These are phyloP conservation scores for Mus minutoides DNA, from an alignment of 2,797 vertebrate species.

Conservation along the genomic window DNA sequence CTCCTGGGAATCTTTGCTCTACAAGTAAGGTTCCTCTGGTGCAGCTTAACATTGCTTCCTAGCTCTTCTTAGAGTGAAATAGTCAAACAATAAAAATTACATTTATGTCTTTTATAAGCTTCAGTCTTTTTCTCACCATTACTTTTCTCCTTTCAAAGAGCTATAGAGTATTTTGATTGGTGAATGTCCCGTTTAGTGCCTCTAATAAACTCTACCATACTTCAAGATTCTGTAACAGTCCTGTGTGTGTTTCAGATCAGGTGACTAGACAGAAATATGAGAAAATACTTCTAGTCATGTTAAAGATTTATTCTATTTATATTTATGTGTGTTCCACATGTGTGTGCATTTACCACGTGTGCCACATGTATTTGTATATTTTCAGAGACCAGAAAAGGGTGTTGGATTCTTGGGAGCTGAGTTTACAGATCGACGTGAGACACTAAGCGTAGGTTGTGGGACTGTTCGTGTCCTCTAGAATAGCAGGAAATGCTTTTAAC, in stretches of 20 bases:
- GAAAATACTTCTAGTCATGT: not conserved
- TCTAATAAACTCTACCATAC: not conserved
- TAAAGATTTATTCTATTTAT: not conserved
- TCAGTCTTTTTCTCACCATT: not conserved
- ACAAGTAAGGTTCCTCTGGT: not conserved
- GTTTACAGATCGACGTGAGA: not conserved
- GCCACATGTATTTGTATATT: not conserved
- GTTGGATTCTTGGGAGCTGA: not conserved
- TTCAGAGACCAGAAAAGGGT: not conserved
- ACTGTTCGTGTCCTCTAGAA: not conserved
- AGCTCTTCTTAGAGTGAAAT: slow-evolving; percentile 32
- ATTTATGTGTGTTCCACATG: not conserved
- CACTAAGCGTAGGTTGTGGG: not conserved
- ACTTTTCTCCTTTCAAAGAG: not conserved
- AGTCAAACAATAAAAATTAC: not conserved
- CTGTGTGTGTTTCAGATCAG: not conserved
- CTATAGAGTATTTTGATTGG: not conserved
- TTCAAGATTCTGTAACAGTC: not conserved
- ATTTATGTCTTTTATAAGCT: not conserved
- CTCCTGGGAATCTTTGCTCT: not conserved
- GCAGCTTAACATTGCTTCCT: not conserved
- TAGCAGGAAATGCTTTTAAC: not conserved
- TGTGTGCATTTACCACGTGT: not conserved
- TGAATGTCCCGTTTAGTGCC: slow-evolving; percentile 29
- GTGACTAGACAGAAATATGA: not conserved